These are phyloP conservation scores for Aphidius ervi DNA, from an alignment of 1,140 invertebrate genomes.

Conservation along the genomic window DNA sequence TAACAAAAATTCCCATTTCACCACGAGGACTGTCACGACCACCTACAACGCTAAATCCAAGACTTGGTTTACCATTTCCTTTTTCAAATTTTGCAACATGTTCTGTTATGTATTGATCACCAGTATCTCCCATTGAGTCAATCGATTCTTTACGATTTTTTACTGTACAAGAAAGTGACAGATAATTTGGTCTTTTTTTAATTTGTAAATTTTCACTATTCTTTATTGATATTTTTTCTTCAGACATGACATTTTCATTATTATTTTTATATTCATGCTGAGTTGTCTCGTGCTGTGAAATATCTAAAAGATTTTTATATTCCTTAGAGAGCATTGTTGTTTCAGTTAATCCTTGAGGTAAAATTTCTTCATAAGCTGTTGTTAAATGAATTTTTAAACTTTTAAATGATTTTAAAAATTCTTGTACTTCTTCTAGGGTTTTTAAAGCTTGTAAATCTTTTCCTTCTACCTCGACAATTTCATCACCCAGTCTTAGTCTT, in stretches of 20 bases:
- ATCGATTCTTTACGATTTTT: slow-evolving; percentile 33
- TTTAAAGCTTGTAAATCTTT: slow-evolving; percentile 71
- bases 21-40: slow-evolving; percentile 69
- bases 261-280: not conserved
- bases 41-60: slow-evolving; percentile 74
- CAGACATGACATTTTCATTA: not conserved
- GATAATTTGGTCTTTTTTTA: slow-evolving; percentile 43
- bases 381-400: slow-evolving; percentile 42
- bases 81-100: slow-evolving; percentile 58
- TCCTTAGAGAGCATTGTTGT: slow-evolving; percentile 26
- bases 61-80: slow-evolving; percentile 61
- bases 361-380: slow-evolving; percentile 46
- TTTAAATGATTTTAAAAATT: slow-evolving; percentile 45
- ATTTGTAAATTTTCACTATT: slow-evolving; percentile 20
- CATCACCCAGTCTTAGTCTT: slow-evolving; percentile 73
- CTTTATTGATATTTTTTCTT: slow-evolving; percentile 21
- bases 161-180: slow-evolving; percentile 34
- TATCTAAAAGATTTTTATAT: slow-evolving; percentile 40
- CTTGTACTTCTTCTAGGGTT: slow-evolving; percentile 61
- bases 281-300: slow-evolving; percentile 29
- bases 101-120: slow-evolving; percentile 50
- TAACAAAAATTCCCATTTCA: slow-evolving; percentile 70
- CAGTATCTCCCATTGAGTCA: slow-evolving; percentile 48
- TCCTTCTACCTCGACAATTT: slow-evolving; percentile 83
- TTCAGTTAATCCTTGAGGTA: slow-evolving; percentile 43